Conservation (phyloP, 2,888 invertebrate genomes). For the Glaucopsyche alexis region DNA sequence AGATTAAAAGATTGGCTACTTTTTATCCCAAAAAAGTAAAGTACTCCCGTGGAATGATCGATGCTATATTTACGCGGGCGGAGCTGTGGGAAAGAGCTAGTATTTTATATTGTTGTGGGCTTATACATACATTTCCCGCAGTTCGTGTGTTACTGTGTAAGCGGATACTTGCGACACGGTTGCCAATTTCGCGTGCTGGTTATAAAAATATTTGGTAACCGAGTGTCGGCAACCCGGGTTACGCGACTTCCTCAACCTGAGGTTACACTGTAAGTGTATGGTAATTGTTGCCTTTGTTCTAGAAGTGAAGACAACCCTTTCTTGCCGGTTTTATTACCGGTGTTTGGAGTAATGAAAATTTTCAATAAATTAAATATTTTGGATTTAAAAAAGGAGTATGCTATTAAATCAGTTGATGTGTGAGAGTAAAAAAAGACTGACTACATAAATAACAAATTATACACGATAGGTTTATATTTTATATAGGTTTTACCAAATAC, state of each 20-base stretch:
- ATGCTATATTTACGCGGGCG: too few relatives aligned
- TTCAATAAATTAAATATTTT: background rate
- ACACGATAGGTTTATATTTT: too few relatives aligned
- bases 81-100: too few relatives aligned
- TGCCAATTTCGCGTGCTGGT: constrained; percentile 4
- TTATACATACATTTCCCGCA: background rate
- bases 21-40: too few relatives aligned
- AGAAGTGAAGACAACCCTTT: background rate
- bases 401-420: too few relatives aligned
- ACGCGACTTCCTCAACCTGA: constrained; percentile 7
- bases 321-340: background rate
- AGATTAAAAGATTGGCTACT: too few relatives aligned
- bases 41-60: too few relatives aligned
- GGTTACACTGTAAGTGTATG: background rate
- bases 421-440: too few relatives aligned
- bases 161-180: constrained; percentile 42
- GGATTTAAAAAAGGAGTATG: background rate
- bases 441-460: too few relatives aligned
- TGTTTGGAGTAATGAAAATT: background rate
- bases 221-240: constrained; percentile 15
- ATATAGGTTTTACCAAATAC: too few relatives aligned
- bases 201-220: constrained; percentile 20
- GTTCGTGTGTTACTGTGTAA: constrained; percentile 35
- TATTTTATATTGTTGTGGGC: background rate
- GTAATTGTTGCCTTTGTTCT: background rate